phyloP scores from a whole-genome alignment of 53 echinoderm and acorn worm genomes.

The Holothuria scabra region DNA sequence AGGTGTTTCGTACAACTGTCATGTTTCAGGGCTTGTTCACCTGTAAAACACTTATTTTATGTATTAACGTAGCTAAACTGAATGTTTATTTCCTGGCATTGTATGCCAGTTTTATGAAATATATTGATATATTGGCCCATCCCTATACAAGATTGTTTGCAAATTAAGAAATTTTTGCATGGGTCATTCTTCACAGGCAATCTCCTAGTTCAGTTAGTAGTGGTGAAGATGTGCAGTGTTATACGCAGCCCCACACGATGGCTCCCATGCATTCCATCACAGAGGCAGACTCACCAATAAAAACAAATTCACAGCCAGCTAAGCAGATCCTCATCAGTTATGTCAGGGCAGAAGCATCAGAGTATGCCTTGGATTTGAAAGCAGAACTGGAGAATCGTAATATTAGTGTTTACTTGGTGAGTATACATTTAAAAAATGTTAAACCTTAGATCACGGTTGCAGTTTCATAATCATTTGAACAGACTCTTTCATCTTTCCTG shows the following conservation, averaged over 20 bases:
- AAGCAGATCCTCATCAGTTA: slow-evolving; percentile 98
- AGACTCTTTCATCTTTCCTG: too few species aligned
- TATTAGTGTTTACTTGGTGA: slow-evolving; percentile 93
- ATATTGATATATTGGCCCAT: too few species aligned
- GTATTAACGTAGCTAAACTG: too few species aligned
- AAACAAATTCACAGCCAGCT: slow-evolving; percentile 48
- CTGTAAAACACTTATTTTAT: too few species aligned
- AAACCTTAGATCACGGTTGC: too few species aligned
- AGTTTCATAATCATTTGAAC: too few species aligned
- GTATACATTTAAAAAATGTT: background rate
- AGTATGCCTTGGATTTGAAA: slow-evolving; percentile 97
- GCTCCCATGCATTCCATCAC: slow-evolving; percentile 62
- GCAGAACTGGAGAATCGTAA: slow-evolving; percentile 70
- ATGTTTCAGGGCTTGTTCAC: too few species aligned
- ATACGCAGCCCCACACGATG: slow-evolving; percentile 66
- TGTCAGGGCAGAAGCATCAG: slow-evolving; percentile 91
- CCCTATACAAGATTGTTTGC: too few species aligned
- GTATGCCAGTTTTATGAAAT: too few species aligned
- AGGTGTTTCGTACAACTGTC: too few species aligned
- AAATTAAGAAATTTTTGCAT: too few species aligned
- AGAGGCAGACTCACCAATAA: slow-evolving; percentile 69
- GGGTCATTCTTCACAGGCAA: slow-evolving; percentile 37
- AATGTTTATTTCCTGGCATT: too few species aligned
- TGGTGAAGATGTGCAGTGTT: slow-evolving; percentile 41
- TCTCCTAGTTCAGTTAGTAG: slow-evolving; percentile 51